Conservation (phyloP, 2,888 invertebrate genomes). For the Dascillus cervinus region DNA sequence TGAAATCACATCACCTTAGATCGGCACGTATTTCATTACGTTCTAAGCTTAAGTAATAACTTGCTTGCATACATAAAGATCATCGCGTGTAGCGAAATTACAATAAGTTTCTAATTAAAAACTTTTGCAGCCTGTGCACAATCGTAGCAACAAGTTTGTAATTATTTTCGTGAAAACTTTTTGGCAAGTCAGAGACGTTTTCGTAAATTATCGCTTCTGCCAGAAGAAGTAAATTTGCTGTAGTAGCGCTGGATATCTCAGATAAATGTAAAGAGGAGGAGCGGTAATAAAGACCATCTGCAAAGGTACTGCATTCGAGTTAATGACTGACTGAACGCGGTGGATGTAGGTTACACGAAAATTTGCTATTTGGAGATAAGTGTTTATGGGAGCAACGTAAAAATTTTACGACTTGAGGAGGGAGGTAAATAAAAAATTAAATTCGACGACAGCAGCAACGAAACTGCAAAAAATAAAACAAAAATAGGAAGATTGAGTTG, state of each 20-base stretch:
- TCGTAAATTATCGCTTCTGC: no score
- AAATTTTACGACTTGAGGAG: no score
- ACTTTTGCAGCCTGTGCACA: no score
- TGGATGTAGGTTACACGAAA: constrained; percentile 15
- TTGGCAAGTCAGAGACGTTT: no score
- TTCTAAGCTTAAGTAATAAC: constrained; percentile 21
- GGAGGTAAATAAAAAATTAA: constrained; percentile 19
- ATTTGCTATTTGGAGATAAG: constrained; percentile 19
- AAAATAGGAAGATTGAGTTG: constrained; percentile 11
- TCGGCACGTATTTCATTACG: constrained; percentile 22
- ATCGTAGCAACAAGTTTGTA: no score
- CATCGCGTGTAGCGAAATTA: constrained; percentile 12
- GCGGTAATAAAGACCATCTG: constrained; percentile 22
- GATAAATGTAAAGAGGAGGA: no score
- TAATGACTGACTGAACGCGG: constrained; percentile 19
- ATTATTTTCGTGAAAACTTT: no score
- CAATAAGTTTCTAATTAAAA: no score
- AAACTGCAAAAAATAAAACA: constrained; percentile 11
- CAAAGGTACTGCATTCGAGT: constrained; percentile 15
- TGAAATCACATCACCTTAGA: constrained; percentile 45
- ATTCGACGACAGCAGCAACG: constrained; percentile 15
- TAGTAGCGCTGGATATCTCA: no score
- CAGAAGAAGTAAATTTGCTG: no score
- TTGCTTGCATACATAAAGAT: constrained; percentile 17
- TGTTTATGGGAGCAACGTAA: constrained; percentile 23